Conservation (phyloP, 1,140 invertebrate species). For the Odontomachus brunneus region DNA sequence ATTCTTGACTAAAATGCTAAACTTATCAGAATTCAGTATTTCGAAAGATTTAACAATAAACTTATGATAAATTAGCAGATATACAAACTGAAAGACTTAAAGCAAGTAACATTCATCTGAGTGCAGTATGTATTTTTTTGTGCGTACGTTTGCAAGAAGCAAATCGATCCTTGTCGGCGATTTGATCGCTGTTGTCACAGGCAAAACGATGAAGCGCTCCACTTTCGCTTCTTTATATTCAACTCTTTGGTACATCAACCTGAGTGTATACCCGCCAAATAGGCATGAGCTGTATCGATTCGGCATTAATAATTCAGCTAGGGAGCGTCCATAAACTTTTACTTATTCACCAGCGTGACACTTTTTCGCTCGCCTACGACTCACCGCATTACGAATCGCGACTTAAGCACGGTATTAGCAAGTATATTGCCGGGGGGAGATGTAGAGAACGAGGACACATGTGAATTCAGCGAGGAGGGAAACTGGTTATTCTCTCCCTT, state of each 20-base stretch:
- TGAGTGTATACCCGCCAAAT: constrained; percentile 15
- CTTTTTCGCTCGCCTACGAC: constrained; percentile 43
- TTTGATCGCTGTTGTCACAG: constrained; percentile 6
- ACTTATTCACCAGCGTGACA: constrained; percentile 30
- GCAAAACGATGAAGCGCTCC: constrained; percentile 41
- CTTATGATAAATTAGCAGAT: too few species aligned
- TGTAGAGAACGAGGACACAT: too few species aligned
- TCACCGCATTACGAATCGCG: neutral
- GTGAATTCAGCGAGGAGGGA: too few species aligned
- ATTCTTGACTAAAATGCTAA: too few species aligned
- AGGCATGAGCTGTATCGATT: constrained; percentile 51
- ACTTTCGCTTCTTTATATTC: constrained; percentile 52
- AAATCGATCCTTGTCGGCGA: neutral
- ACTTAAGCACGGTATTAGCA: neutral
- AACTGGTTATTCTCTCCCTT: too few species aligned
- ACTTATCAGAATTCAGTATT: too few species aligned
- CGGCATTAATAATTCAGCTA: constrained; percentile 54
- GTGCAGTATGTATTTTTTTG: too few species aligned
- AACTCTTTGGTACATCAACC: constrained; percentile 36
- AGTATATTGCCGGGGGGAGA: neutral
- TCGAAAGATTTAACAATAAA: too few species aligned
- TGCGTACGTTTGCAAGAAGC: too few species aligned
- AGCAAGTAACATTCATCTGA: too few species aligned
- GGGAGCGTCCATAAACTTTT: constrained; percentile 31
- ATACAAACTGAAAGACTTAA: too few species aligned